phyloP scores from a whole-genome alignment of 2,888 invertebrate species.

The Acronicta alni region DNA sequence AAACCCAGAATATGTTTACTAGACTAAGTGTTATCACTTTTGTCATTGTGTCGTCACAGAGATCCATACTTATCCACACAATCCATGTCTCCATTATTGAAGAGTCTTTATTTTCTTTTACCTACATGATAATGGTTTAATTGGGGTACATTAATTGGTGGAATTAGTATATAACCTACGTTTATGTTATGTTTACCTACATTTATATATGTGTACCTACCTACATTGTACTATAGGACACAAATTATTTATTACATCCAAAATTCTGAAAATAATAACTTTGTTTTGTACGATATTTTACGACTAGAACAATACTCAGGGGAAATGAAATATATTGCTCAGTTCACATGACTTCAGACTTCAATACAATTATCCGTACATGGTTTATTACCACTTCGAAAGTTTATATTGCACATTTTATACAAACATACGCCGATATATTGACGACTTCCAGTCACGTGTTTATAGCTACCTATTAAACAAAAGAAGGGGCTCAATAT shows the following conservation, averaged over 20 bases:
- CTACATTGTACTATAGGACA: no score
- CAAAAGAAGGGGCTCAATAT: constrained; percentile 5
- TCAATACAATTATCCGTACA: constrained; percentile 8
- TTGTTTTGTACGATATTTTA: constrained; percentile 2
- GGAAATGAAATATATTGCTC: constrained; percentile 1
- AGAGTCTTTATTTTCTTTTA: no score
- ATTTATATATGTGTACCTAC: no score
- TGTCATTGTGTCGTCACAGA: no score
- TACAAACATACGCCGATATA: constrained; percentile 19
- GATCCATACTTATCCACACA: no score
- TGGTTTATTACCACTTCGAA: constrained; percentile 18
- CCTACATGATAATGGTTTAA: no score
- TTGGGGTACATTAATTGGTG: no score
- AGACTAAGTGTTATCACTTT: no score
- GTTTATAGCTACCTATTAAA: constrained; percentile 12
- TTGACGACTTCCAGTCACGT: constrained; percentile 11
- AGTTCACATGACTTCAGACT: constrained; percentile 5
- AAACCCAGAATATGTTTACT: no score
- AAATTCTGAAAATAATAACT: neutral
- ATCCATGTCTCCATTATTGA: no score
- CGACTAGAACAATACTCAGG: neutral
- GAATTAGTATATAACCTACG: no score
- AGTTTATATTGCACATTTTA: constrained; percentile 25
- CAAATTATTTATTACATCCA: neutral
- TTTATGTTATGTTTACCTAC: no score